A percentile compares a stretch with the other conserved stretches of the same genome.
phyloP scores from a whole-genome alignment of 37 sponge, comb jelly and placozoan genomes.

The Ianthella basta region DNA sequence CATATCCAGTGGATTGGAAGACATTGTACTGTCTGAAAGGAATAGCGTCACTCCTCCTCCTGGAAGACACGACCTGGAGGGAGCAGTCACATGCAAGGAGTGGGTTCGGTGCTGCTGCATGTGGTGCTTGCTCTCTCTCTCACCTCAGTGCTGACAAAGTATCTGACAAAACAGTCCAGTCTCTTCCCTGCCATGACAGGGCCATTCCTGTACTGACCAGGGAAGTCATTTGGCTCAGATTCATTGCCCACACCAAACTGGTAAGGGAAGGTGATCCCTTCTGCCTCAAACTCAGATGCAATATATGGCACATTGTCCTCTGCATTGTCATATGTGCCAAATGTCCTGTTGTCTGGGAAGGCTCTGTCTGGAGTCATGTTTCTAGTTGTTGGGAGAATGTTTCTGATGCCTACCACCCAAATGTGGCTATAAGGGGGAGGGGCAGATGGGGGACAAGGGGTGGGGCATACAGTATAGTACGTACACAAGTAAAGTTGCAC shows the following conservation, averaged over 20 bases:
- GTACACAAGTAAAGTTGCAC: too few relatives aligned
- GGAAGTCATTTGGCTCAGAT: neutral
- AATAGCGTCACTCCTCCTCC: too few relatives aligned
- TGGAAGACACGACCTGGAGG: too few relatives aligned
- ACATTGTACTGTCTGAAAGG: too few relatives aligned
- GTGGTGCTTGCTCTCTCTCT: too few relatives aligned
- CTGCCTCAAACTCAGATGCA: neutral
- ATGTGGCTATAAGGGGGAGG: neutral
- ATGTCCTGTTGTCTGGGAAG: slow-evolving; percentile 15
- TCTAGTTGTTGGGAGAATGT: neutral
- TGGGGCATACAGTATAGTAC: too few relatives aligned
- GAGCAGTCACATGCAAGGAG: too few relatives aligned
- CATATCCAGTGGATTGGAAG: too few relatives aligned
- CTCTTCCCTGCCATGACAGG: neutral
- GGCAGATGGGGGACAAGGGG: too few relatives aligned
- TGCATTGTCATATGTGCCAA: slow-evolving; percentile 3
- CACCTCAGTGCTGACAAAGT: too few relatives aligned
- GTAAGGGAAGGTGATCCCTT: neutral
- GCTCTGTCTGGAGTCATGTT: neutral
- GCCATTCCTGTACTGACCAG: neutral
- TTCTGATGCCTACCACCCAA: slow-evolving; percentile 8
- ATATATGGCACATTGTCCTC: neutral
- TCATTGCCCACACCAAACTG: neutral
- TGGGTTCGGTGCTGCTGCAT: too few relatives aligned
- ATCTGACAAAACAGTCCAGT: too few relatives aligned